Conservation (phyloP, 2,113 vertebrate species). For the Xiphophorus couchianus region DNA sequence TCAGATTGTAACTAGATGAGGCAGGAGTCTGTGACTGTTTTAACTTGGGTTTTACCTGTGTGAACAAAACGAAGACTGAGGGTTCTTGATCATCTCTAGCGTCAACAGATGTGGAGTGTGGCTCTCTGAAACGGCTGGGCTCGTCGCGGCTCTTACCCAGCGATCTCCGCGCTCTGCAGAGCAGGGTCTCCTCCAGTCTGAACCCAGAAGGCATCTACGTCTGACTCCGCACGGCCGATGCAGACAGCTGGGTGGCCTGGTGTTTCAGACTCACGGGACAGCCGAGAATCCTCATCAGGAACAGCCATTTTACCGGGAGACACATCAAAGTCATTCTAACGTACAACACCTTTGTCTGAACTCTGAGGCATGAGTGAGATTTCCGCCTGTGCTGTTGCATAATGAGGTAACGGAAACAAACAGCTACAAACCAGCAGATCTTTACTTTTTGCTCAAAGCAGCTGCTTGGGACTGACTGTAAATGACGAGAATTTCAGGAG, state of each 20-base stretch:
- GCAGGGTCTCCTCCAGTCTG: slow-evolving; percentile 85
- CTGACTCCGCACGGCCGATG: slow-evolving; percentile 70
- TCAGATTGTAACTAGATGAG: not conserved
- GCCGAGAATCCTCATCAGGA: not conserved
- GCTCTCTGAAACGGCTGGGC: slow-evolving; percentile 87
- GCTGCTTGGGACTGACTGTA: slow-evolving; percentile 4
- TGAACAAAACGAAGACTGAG: slow-evolving; percentile 17
- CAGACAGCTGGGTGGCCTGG: not conserved
- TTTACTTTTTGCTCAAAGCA: not conserved
- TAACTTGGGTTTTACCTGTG: not conserved
- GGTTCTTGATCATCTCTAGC: slow-evolving; percentile 3
- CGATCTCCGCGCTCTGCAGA: slow-evolving; percentile 90
- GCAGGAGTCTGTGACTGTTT: not conserved
- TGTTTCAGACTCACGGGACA: not conserved
- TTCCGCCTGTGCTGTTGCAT: not conserved
- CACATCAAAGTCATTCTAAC: slow-evolving; percentile 52
- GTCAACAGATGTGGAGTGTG: slow-evolving; percentile 79
- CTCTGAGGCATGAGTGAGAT: slow-evolving; percentile 9
- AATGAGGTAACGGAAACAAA: not conserved
- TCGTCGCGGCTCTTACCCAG: slow-evolving; percentile 89
- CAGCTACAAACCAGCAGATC: slow-evolving; percentile 36
- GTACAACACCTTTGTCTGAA: not conserved
- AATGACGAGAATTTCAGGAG: slow-evolving; percentile 24
- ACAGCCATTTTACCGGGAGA: slow-evolving; percentile 9
- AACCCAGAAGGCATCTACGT: slow-evolving; percentile 98